A percentile compares a stretch with the other conserved stretches of the same genome.
Evolutionary conservation across 2,888 invertebrate genomes (phyloP).

Genomic region (Sminthurinus aureus): DNA sequence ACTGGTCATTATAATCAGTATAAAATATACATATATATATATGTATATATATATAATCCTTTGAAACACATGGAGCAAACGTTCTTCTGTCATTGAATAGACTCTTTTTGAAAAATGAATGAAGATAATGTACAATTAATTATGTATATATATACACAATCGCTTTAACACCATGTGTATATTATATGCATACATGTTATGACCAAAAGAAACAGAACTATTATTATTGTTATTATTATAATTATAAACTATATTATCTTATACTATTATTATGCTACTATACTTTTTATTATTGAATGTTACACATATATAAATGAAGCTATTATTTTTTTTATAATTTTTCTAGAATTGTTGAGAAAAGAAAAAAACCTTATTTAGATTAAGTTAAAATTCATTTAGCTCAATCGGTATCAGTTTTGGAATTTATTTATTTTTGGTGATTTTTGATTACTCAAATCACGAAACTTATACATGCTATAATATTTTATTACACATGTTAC

Average conservation of each 20-base stretch:
- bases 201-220: neutral
- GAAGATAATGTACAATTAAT: neutral
- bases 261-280: neutral
- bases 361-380: neutral
- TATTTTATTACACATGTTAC: too few species aligned
- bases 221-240: too few species aligned
- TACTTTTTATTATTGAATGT: neutral
- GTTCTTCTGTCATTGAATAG: neutral
- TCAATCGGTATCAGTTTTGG: neutral
- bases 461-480: neutral
- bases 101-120: neutral
- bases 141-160: neutral
- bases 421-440: neutral
- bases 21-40: neutral
- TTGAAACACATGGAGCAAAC: neutral
- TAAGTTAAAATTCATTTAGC: neutral
- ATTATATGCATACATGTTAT: too few species aligned
- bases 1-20: too few species aligned
- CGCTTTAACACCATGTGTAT: too few species aligned
- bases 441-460: neutral
- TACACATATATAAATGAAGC: neutral
- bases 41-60: neutral
- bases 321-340: constrained; percentile 1
- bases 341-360: neutral
- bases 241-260: neutral